A percentile compares a stretch with the other conserved stretches of the same genome.
Conservation (phyloP, 1,140 invertebrate species). For the Drosophila ogumai region DNA sequence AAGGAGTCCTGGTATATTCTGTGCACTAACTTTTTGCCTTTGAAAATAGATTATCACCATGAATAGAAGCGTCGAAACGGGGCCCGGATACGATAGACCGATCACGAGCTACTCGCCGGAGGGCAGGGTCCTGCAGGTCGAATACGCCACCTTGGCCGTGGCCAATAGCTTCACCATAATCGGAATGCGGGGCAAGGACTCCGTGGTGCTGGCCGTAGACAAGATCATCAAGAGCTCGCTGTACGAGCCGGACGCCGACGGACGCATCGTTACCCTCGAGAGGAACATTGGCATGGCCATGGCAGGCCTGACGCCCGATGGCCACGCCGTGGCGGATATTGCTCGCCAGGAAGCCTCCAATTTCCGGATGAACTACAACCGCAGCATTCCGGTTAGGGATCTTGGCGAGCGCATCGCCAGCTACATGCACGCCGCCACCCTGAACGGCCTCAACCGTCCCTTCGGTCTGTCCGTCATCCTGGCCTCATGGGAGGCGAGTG, state of each 20-base stretch:
- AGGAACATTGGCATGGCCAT: conserved; percentile 97
- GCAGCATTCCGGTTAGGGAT: conserved; percentile 94
- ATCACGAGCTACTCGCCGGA: conserved; percentile 99
- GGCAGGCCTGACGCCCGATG: conserved; percentile 97
- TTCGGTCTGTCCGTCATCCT: conserved; percentile 96
- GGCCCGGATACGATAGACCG: conserved; percentile 95
- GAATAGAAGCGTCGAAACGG: too few relatives aligned
- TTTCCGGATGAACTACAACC: conserved; percentile 94
- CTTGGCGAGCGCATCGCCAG: conserved; percentile 96
- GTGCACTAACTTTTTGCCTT: too few relatives aligned
- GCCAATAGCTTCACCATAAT: conserved; percentile 99
- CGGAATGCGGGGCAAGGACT: conserved; percentile 97
- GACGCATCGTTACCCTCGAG: conserved; percentile 97
- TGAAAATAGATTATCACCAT: too few relatives aligned
- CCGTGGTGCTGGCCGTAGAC: conserved; percentile 98
- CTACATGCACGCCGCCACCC: conserved; percentile 98
- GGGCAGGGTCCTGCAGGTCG: conserved; percentile 99
- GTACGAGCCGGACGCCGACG: conserved; percentile 96
- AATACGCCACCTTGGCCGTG: conserved; percentile 99
- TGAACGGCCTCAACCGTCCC: conserved; percentile 97
- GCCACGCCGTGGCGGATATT: conserved; percentile 95
- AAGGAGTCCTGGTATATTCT: too few relatives aligned
- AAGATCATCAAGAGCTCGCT: conserved; percentile 98
- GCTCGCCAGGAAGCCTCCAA: conserved; percentile 95
- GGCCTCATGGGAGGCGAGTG: conserved; percentile 91